Evolutionary conservation across 2,113 vertebrate species (phyloP).

Genomic region (Passer domesticus): DNA sequence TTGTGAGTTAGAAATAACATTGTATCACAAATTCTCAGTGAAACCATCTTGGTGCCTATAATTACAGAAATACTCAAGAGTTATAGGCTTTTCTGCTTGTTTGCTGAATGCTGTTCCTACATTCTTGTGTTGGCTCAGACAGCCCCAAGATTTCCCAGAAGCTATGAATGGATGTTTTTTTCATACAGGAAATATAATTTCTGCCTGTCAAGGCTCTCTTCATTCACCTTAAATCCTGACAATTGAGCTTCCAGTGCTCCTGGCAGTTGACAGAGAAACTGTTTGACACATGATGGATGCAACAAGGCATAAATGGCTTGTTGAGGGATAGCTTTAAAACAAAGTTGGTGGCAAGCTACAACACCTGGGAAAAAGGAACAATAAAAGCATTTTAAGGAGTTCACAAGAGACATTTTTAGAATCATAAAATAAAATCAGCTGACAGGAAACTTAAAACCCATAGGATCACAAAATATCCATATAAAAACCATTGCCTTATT

Average conservation of each 20-base stretch:
- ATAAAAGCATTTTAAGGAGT: background rate
- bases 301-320: conserved; percentile 32
- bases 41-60: background rate
- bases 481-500: background rate
- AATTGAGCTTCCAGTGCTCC: background rate
- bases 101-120: background rate
- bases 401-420: background rate
- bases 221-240: conserved; percentile 36
- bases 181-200: background rate
- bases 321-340: conserved; percentile 20
- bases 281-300: conserved; percentile 15
- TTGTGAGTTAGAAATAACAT: background rate
- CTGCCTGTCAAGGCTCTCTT: background rate
- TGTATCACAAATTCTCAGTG: background rate
- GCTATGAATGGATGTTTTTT: background rate
- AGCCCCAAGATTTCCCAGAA: background rate
- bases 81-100: background rate
- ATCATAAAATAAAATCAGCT: background rate
- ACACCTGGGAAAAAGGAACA: background rate
- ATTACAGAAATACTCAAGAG: background rate
- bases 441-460: background rate
- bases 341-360: background rate
- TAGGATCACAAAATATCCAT: background rate
- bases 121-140: background rate
- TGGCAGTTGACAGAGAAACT: background rate